phyloP scores from a whole-genome alignment of 1,140 invertebrate genomes.

The Dinothrombium tinctorium region DNA sequence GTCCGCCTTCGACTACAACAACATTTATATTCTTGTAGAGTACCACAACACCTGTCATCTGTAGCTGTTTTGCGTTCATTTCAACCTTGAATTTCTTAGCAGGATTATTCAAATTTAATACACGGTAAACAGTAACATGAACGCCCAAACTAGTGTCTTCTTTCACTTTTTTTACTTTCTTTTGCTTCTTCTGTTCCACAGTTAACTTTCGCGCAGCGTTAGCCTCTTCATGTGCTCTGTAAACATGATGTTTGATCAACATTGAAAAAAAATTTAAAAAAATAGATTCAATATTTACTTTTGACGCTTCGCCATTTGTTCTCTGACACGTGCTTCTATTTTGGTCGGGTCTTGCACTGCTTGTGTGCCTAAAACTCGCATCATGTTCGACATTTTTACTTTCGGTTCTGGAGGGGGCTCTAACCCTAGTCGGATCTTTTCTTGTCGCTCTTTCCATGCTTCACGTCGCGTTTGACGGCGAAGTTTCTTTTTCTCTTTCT shows the following conservation, averaged over 20 bases:
- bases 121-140: slow-evolving; percentile 72
- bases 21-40: slow-evolving; percentile 89
- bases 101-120: slow-evolving; percentile 66
- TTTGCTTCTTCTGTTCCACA: slow-evolving; percentile 72
- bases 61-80: slow-evolving; percentile 84
- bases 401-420: slow-evolving; percentile 81
- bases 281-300: slow-evolving; percentile 31
- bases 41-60: slow-evolving; percentile 80
- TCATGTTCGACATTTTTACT: slow-evolving; percentile 74
- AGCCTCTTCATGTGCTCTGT: slow-evolving; percentile 82
- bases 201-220: slow-evolving; percentile 84
- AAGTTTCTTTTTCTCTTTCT: slow-evolving; percentile 93
- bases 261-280: slow-evolving; percentile 14
- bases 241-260: too few species aligned
- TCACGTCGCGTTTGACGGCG: slow-evolving; percentile 81
- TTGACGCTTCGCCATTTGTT: slow-evolving; percentile 90
- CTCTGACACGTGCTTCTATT: slow-evolving; percentile 88
- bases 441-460: slow-evolving; percentile 89
- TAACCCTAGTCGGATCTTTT: slow-evolving; percentile 85
- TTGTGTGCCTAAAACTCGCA: slow-evolving; percentile 90
- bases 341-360: slow-evolving; percentile 97
- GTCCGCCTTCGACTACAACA: slow-evolving; percentile 88
- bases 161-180: slow-evolving; percentile 72
- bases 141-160: slow-evolving; percentile 72
- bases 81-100: slow-evolving; percentile 96